A percentile compares a stretch with the other conserved stretches of the same genome.
Conservation (phyloP, 2,797 vertebrate genomes). For the Xerus rutilus region DNA sequence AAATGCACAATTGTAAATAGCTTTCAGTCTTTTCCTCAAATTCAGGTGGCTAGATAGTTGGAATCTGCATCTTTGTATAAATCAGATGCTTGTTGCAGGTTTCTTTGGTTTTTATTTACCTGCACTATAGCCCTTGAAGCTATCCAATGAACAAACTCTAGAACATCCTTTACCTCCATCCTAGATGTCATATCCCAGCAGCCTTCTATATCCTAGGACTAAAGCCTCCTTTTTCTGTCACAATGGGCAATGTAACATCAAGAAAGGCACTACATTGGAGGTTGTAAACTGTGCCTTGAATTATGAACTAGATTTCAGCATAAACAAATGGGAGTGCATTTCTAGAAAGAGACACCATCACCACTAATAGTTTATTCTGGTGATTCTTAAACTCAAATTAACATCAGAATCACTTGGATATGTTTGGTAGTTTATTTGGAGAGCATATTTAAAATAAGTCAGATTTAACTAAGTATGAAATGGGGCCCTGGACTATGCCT, state of each 20-base stretch:
- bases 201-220: neutral
- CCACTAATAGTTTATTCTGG: neutral
- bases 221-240: neutral
- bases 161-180: neutral
- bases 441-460: conserved; percentile 2
- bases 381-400: neutral
- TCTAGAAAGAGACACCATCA: neutral
- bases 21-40: neutral
- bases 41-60: neutral
- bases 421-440: neutral
- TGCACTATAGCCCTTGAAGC: neutral
- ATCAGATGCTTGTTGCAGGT: neutral
- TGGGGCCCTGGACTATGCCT: neutral
- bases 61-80: neutral
- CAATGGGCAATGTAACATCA: neutral
- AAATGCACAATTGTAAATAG: neutral
- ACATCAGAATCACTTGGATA: neutral
- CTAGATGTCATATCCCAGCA: neutral
- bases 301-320: neutral
- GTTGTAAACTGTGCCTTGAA: neutral
- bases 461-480: neutral
- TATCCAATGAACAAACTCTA: neutral
- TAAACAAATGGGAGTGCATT: neutral
- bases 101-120: neutral
- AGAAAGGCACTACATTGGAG: neutral